Base-by-base conservation (phyloP, 2,888 invertebrate genomes). In the Biston betularia region DNA sequence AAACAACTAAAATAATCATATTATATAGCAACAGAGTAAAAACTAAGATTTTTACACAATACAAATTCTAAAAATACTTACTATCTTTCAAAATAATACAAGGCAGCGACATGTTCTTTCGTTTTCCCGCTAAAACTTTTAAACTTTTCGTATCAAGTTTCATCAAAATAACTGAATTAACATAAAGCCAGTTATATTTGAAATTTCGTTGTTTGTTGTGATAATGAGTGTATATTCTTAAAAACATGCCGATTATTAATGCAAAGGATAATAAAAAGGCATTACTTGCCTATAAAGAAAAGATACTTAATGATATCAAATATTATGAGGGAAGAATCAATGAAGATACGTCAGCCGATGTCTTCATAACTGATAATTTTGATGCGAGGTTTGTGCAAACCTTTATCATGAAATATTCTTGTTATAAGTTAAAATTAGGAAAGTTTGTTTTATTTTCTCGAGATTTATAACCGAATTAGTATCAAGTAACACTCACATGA, bases 271-370 rank as follows among this genome's bases (percentile, higher is more conserved):
- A 82, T 66, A 87, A 83, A 70, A 83, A 76, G 42, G 77, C 78
- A n/a, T 74, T 89, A 42, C 42, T 85, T 48, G 80, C 77, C 0
- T 77, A 80, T 9, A 92, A 89, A 63, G 79, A 88, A 42, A 81
- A 82, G 49, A 64, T 92, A 45, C 66, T 89, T 24, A 70, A 82
- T 14, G 86, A 89, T 9, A 75, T 92, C 3, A 79, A 83, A 12
- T 85, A 85, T 71, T 87, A 81, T 45, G 86, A 90, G n/a, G 78
- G 74, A 34, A 79, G 81, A 74, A 86, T 90, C 7, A 15, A 40
- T 9, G 76, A 81, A 8, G 83, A 88, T 12, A 81, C 84, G 45
- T 76, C 71, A 33, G 48, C 63, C 4, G 75, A 40, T 65, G 78
- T 60, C 57, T 76, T 66, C 10, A 75, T 84, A 40, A 10, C 42